These are phyloP conservation scores for Tachystola acroxantha DNA, from an alignment of 2,888 invertebrate species.

Conservation along the genomic window DNA sequence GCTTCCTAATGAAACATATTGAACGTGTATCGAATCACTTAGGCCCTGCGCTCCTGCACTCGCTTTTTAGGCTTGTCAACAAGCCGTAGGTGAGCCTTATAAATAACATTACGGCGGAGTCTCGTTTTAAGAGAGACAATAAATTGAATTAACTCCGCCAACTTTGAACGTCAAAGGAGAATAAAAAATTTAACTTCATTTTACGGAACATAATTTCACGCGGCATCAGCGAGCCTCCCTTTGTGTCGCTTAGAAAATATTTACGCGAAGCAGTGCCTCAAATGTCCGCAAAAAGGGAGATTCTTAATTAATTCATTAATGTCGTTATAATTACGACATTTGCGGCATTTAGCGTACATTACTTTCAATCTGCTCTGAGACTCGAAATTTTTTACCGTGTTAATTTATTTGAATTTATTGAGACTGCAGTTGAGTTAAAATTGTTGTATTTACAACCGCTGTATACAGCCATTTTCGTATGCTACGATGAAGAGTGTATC, in stretches of 20 bases:
- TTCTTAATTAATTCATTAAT: constrained; percentile 66
- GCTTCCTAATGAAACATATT: constrained; percentile 76
- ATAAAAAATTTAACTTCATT: constrained; percentile 59
- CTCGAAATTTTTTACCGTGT: constrained; percentile 11
- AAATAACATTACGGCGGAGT: constrained; percentile 68
- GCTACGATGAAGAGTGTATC: neutral
- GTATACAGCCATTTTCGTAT: neutral
- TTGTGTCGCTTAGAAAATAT: constrained; percentile 60
- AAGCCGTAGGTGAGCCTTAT: constrained; percentile 67
- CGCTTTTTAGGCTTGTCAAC: constrained; percentile 63
- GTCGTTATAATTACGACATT: constrained; percentile 57
- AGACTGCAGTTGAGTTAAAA: neutral
- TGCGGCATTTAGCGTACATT: constrained; percentile 47
- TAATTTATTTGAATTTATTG: constrained; percentile 13
- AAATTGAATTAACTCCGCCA: constrained; percentile 69
- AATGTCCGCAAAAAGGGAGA: constrained; percentile 46
- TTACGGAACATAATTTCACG: constrained; percentile 64
- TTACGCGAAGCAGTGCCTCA: constrained; percentile 50
- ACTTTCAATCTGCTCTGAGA: constrained; percentile 31
- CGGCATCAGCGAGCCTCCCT: constrained; percentile 47
- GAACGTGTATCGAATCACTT: constrained; percentile 77
- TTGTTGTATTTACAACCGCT: neutral
- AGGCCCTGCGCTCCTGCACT: constrained; percentile 68
- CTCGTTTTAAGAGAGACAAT: constrained; percentile 72
- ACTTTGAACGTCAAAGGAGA: constrained; percentile 68